phyloP scores from a whole-genome alignment of 2,797 vertebrate species.

The Macropus fuliginosus region DNA sequence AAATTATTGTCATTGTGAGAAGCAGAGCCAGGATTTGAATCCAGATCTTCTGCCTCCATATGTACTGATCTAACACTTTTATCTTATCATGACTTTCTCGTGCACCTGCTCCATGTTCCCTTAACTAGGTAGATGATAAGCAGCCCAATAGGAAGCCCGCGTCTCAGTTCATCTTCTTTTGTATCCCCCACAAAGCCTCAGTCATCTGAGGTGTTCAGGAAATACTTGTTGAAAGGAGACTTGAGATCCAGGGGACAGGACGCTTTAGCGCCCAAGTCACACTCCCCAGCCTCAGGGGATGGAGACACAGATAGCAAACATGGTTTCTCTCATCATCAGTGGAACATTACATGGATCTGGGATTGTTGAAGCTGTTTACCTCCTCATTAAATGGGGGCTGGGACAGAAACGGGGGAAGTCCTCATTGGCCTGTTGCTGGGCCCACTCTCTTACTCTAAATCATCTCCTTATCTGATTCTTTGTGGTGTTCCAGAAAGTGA shows the following conservation, averaged over 20 bases:
- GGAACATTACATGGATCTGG: neutral
- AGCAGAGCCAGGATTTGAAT: neutral
- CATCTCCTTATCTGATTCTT: neutral
- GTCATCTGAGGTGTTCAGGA: neutral
- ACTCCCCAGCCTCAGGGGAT: neutral
- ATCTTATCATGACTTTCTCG: neutral
- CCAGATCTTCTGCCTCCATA: neutral
- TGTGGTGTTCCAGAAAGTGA: neutral
- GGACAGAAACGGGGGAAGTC: neutral
- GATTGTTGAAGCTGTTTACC: neutral
- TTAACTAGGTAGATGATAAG: neutral
- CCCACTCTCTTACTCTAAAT: neutral
- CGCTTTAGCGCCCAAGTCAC: neutral
- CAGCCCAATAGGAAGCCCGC: neutral
- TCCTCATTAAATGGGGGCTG: neutral
- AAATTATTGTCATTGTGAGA: neutral
- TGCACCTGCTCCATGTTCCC: neutral
- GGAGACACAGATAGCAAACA: neutral
- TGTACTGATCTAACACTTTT: neutral
- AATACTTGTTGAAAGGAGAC: neutral
- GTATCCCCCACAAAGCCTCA: neutral
- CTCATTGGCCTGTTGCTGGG: neutral
- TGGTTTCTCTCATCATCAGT: neutral
- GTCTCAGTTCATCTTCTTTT: neutral
- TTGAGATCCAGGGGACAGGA: neutral